Evolutionary conservation across 2,797 vertebrate genomes (phyloP).

Genomic region (Melopsittacus undulatus): DNA sequence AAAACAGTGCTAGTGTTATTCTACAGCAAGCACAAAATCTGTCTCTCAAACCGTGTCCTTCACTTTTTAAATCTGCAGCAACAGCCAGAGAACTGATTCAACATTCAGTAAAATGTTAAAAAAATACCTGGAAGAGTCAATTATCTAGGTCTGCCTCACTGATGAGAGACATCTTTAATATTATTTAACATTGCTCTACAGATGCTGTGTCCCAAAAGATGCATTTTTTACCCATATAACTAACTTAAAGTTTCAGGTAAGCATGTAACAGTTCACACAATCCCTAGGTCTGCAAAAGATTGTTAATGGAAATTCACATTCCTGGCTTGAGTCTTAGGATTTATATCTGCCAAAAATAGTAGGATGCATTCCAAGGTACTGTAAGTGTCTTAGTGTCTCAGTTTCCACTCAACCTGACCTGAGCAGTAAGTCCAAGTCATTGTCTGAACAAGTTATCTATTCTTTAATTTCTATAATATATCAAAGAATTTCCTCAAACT

Average conservation of each 20-base stretch:
- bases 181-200: neutral
- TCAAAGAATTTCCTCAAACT: neutral
- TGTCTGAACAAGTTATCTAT: neutral
- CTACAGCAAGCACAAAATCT: neutral
- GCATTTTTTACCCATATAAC: neutral
- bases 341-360: neutral
- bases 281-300: neutral
- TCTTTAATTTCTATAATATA: neutral
- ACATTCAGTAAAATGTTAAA: neutral
- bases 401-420: neutral
- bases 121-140: neutral
- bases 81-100: neutral
- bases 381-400: neutral
- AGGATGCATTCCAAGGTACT: neutral
- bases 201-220: neutral
- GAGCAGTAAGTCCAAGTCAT: neutral
- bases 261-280: neutral
- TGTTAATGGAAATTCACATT: conserved; percentile 21
- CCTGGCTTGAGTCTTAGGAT: neutral
- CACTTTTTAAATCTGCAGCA: neutral
- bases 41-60: neutral
- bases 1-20: neutral
- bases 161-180: neutral
- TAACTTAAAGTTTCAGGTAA: neutral
- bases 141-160: neutral